Conservation (phyloP, 2,888 invertebrate genomes). For the Drosophila putrida region DNA sequence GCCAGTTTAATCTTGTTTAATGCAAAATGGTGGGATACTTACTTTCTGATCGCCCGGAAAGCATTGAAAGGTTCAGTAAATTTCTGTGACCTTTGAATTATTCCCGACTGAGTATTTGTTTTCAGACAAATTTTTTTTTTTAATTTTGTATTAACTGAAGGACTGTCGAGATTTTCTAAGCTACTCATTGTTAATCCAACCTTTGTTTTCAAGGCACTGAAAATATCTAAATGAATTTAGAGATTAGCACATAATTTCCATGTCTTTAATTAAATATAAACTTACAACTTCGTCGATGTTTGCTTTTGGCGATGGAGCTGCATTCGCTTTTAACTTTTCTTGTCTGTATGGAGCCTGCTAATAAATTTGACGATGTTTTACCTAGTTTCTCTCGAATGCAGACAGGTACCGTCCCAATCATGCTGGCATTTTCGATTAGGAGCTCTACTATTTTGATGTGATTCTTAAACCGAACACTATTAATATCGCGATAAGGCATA, state of each 20-base stretch:
- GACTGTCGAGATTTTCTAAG: slow-evolving; percentile 5
- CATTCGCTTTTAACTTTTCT: slow-evolving; percentile 3
- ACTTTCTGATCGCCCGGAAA: slow-evolving; percentile 15
- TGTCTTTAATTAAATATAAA: neutral
- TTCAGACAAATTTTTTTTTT: neutral
- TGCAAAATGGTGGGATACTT: neutral
- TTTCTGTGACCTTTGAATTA: slow-evolving; percentile 3
- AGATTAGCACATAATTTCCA: neutral
- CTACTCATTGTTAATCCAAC: slow-evolving; percentile 86
- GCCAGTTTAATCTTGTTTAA: too few species aligned
- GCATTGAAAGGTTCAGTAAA: slow-evolving; percentile 15
- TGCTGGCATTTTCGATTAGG: slow-evolving; percentile 91
- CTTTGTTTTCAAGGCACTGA: slow-evolving; percentile 57
- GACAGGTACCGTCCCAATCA: slow-evolving; percentile 87
- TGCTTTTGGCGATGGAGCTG: neutral
- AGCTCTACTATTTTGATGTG: slow-evolving; percentile 91
- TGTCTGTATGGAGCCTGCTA: neutral
- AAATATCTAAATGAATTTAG: slow-evolving; percentile 10
- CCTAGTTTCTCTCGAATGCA: slow-evolving; percentile 15
- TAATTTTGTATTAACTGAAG: neutral
- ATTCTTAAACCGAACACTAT: slow-evolving; percentile 89
- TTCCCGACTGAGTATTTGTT: neutral
- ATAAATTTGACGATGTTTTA: neutral
- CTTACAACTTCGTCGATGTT: slow-evolving; percentile 23
- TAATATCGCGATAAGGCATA: slow-evolving; percentile 89